Percentiles rank a stretch among this genome's conserved stretches.
These are phyloP conservation scores for Agriopis marginaria DNA, from an alignment of 2,888 invertebrate species.

Conservation along the genomic window DNA sequence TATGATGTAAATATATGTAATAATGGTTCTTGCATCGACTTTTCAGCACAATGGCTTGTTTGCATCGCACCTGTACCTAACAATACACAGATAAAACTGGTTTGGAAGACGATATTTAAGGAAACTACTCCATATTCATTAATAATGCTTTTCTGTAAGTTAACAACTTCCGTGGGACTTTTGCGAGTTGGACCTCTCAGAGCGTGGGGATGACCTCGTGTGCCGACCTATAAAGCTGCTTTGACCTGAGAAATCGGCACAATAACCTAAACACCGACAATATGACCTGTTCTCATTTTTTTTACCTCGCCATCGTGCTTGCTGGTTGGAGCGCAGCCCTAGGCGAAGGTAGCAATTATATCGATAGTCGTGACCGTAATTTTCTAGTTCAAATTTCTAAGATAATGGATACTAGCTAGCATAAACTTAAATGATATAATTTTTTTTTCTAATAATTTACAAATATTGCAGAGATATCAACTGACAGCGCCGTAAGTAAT, in stretches of 20 bases:
- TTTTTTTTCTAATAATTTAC: slow-evolving; percentile 11
- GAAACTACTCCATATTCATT: slow-evolving; percentile 46
- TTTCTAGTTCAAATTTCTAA: neutral
- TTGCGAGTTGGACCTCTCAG: slow-evolving; percentile 57
- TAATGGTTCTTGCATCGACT: too few species aligned
- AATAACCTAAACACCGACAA: slow-evolving; percentile 62
- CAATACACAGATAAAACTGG: neutral
- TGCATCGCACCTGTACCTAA: neutral
- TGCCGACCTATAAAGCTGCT: slow-evolving; percentile 75
- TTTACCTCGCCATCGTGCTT: slow-evolving; percentile 56
- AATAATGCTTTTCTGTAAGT: slow-evolving; percentile 35
- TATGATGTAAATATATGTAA: too few species aligned
- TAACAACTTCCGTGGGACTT: slow-evolving; percentile 71
- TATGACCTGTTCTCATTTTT: slow-evolving; percentile 61
- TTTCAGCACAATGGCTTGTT: neutral
- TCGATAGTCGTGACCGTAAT: slow-evolving; percentile 34
- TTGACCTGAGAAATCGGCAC: slow-evolving; percentile 61
- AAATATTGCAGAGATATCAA: slow-evolving; percentile 53
- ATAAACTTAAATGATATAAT: neutral
- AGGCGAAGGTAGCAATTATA: slow-evolving; percentile 70
- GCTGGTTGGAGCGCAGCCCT: slow-evolving; percentile 54
- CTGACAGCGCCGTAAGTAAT: slow-evolving; percentile 46
- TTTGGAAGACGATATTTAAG: slow-evolving; percentile 14
- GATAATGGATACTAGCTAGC: neutral
- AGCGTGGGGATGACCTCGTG: slow-evolving; percentile 77